Conservation (phyloP, 1,140 invertebrate genomes). For the Dryas iulia region DNA sequence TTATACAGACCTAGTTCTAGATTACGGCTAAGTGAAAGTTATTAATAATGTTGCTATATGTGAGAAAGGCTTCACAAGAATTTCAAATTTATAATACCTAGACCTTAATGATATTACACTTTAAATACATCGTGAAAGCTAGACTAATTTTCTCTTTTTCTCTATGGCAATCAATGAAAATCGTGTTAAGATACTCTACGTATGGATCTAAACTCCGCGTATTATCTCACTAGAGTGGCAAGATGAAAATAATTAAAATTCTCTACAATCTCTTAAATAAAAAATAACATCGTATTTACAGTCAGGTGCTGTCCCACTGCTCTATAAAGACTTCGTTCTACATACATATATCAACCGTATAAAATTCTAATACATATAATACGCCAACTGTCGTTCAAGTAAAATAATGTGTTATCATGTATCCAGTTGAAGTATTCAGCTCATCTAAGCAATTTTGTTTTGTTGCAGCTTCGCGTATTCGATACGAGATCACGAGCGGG, state of each 20-base stretch:
- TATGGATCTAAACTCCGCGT: too few relatives aligned
- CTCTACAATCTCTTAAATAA: too few relatives aligned
- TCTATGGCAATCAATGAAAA: too few relatives aligned
- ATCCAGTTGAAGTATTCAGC: conserved; percentile 2
- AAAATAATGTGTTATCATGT: not conserved
- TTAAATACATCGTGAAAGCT: too few relatives aligned
- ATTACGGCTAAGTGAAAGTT: conserved; percentile 5
- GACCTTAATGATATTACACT: too few relatives aligned
- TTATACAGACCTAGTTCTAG: conserved; percentile 15
- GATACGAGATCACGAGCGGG: conserved; percentile 99
- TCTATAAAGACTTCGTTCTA: too few relatives aligned
- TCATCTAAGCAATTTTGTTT: conserved; percentile 44
- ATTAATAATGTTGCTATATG: conserved; percentile 2
- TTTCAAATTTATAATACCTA: not conserved
- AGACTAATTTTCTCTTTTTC: too few relatives aligned
- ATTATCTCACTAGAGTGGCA: too few relatives aligned
- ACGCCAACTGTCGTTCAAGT: not conserved
- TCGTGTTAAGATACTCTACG: too few relatives aligned
- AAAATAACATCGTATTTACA: too few relatives aligned
- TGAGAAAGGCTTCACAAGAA: not conserved
- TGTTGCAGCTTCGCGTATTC: conserved; percentile 96
- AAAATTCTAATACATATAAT: not conserved
- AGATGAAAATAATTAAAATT: too few relatives aligned
- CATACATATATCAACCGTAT: not conserved
- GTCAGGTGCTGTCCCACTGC: too few relatives aligned